phyloP scores from a whole-genome alignment of 1,140 invertebrate genomes.

The Elysia chlorotica region DNA sequence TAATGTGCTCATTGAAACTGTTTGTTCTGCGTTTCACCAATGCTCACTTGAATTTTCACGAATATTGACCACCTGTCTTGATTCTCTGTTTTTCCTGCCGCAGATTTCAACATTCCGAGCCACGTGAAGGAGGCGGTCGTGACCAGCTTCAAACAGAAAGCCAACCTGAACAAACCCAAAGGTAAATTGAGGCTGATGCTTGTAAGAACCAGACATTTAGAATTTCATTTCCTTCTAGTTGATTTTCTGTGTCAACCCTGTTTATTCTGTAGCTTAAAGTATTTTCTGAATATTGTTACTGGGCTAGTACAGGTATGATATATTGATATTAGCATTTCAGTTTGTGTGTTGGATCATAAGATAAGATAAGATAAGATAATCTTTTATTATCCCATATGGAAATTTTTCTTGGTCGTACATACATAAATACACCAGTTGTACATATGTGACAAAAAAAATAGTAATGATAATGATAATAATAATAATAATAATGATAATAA shows the following conservation, averaged over 20 bases:
- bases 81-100: neutral
- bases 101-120: constrained; percentile 41
- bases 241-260: neutral
- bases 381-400: too few relatives aligned
- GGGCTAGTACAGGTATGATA: too few relatives aligned
- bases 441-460: too few relatives aligned
- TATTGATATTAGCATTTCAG: neutral
- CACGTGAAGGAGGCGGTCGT: constrained; percentile 33
- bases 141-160: constrained; percentile 30
- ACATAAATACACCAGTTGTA: too few relatives aligned
- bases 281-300: neutral
- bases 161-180: constrained; percentile 32
- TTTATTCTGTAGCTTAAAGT: neutral
- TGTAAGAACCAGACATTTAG: neutral
- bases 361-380: too few relatives aligned
- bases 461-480: too few relatives aligned
- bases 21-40: neutral
- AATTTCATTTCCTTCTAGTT: neutral
- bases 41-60: neutral
- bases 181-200: constrained; percentile 14
- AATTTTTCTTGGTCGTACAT: too few relatives aligned
- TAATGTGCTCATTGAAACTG: too few relatives aligned
- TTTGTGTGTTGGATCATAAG: neutral
- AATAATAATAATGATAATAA: too few relatives aligned
- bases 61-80: neutral